Evolutionary conservation across 2,888 invertebrate species (phyloP), one percentile per base, ranked within the genome.

Genomic region (Stenoptilia bipunctidactyla): DNA sequence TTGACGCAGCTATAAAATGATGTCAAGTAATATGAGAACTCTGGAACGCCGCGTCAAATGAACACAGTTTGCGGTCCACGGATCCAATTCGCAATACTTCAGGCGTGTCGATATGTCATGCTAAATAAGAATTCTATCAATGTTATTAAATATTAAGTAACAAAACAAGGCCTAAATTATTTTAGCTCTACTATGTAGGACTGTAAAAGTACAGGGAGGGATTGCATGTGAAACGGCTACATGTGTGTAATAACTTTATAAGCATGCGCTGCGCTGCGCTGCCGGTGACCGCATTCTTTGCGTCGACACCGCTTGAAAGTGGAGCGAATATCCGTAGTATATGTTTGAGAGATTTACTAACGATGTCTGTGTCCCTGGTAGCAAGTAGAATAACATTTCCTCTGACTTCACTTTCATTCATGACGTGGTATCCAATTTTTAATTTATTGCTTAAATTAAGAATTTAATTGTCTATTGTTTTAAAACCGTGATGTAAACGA

Each of bases 261-360:
- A 61, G 61, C 67, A 8, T 30, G 30, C 30, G 4, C 10, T 10
- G 30, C 30, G 4, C 10, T 10, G 30, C 30, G 30, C 30, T 30
- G 65, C 56, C 55, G 61, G 45, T 70, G 77, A 60, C 80, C 77
- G 79, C 80, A 82, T 82, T 82, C 74, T 66, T 48, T 48, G 50
- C 57, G 61, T 52, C 61, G 62, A 45, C 59, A 53, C 57, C 51
- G 53, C 58, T 58, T 54, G 58, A 66, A 80, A 75, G 67, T 79
- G 47, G 77, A 69, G 56, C 79, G 61, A 50, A 58, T 68, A 64
- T 77, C 75, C 77, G 76, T 53, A 61, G 49, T 46, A 20, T 8
- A 48, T 54, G 55, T 55, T 61, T 58, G 56, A 55, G 56, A 63
- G 60, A 66, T 64, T 64, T 55, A 58, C 62, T 14, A 56, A 65